A percentile compares a stretch with the other conserved stretches of the same genome.
phyloP scores from a whole-genome alignment of 2,113 vertebrate genomes.

The Serinus canaria region DNA sequence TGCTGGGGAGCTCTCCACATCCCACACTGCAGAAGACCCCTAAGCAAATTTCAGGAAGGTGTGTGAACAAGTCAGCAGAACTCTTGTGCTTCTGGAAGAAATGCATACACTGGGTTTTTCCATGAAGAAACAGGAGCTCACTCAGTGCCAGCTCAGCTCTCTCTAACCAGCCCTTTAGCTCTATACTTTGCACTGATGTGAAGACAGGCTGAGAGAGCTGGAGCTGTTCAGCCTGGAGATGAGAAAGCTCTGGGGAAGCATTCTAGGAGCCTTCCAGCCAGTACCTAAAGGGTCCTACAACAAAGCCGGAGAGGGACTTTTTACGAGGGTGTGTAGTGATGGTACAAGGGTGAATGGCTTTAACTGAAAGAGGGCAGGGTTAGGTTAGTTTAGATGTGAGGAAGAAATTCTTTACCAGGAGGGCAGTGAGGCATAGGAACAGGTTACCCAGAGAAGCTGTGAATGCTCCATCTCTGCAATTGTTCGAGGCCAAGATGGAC shows the following conservation, averaged over 20 bases:
- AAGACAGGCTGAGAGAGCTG: not conserved
- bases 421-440: not conserved
- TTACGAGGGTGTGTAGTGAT: not conserved
- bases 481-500: not conserved
- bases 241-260: not conserved
- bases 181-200: not conserved
- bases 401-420: not conserved
- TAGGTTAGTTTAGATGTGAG: not conserved
- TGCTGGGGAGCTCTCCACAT: not conserved
- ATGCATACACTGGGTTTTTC: not conserved
- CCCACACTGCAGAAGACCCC: not conserved
- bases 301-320: not conserved
- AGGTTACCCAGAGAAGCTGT: not conserved
- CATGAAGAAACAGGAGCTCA: not conserved
- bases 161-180: not conserved
- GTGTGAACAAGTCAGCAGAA: not conserved
- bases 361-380: not conserved
- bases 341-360: not conserved
- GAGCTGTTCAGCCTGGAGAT: not conserved
- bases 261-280: not conserved
- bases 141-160: not conserved
- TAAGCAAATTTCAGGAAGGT: not conserved
- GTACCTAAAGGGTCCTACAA: not conserved
- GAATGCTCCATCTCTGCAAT: not conserved
- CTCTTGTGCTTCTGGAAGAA: not conserved